Percentiles rank a stretch among this genome's conserved stretches.
These are phyloP conservation scores for Burhinus bistriatus DNA, from an alignment of 2,113 vertebrate genomes.

Conservation along the genomic window DNA sequence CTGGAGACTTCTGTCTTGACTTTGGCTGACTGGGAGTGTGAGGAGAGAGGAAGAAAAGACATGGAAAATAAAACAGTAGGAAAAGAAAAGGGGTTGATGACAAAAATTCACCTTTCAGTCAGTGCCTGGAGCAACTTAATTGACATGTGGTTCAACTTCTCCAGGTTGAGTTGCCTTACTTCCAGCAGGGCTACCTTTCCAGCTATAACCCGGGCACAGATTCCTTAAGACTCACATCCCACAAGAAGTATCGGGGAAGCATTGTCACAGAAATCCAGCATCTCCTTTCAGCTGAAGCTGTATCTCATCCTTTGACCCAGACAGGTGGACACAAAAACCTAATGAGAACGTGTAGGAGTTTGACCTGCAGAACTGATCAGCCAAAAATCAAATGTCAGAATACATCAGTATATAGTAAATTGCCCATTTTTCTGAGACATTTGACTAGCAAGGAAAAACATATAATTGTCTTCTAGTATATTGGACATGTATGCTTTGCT, in stretches of 20 bases:
- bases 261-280: neutral
- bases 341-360: accelerated
- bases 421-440: neutral
- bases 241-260: neutral
- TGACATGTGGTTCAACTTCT: neutral
- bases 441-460: neutral
- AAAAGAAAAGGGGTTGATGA: neutral
- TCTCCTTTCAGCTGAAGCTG: neutral
- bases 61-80: neutral
- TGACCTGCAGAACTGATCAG: neutral
- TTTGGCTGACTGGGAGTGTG: accelerated
- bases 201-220: neutral
- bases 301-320: neutral
- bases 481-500: neutral
- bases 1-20: neutral
- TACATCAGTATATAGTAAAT: neutral
- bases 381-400: neutral
- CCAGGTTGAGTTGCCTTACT: neutral
- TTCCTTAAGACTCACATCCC: neutral
- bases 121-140: accelerated
- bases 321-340: neutral
- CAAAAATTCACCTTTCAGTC: neutral
- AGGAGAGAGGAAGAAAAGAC: neutral
- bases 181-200: neutral
- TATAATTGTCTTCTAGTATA: neutral